phyloP scores from a whole-genome alignment of 2,888 invertebrate species.

The Thereva unica region DNA sequence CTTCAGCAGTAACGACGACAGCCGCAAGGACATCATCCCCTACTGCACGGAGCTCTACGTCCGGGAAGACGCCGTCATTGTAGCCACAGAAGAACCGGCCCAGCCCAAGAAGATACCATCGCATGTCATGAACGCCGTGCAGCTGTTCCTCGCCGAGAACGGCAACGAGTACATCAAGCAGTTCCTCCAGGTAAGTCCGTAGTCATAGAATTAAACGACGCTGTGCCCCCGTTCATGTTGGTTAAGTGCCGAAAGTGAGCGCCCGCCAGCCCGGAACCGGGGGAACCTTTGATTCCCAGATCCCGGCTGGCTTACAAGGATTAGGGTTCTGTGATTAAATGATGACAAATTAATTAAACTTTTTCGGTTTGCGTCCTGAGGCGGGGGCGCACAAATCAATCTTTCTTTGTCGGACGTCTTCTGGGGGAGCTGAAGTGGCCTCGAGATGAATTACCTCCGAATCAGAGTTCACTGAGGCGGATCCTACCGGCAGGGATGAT shows the following conservation, averaged over 20 bases:
- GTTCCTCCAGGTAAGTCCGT: conserved; percentile 65
- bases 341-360: conserved; percentile 26
- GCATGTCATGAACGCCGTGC: conserved; percentile 66
- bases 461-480: not conserved
- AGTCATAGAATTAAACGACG: conserved; percentile 2
- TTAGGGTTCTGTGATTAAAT: conserved; percentile 9
- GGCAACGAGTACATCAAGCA: conserved; percentile 69
- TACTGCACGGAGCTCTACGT: conserved; percentile 42
- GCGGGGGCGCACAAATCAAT: conserved; percentile 16
- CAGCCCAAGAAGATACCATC: conserved; percentile 60
- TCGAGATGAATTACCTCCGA: conserved; percentile 18
- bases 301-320: not conserved
- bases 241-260: not conserved
- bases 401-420: not conserved
- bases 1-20: conserved; percentile 39
- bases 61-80: not conserved
- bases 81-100: not conserved
- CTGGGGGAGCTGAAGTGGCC: not conserved
- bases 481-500: conserved; percentile 2
- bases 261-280: conserved; percentile 11
- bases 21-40: conserved; percentile 27
- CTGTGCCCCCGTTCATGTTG: not conserved
- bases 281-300: not conserved
- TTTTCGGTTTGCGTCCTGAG: not conserved
- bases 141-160: conserved; percentile 66